Evolutionary conservation across 2,113 vertebrate species (phyloP), one percentile per base, ranked within the genome.

Genomic region (Copsychus sechellarum): DNA sequence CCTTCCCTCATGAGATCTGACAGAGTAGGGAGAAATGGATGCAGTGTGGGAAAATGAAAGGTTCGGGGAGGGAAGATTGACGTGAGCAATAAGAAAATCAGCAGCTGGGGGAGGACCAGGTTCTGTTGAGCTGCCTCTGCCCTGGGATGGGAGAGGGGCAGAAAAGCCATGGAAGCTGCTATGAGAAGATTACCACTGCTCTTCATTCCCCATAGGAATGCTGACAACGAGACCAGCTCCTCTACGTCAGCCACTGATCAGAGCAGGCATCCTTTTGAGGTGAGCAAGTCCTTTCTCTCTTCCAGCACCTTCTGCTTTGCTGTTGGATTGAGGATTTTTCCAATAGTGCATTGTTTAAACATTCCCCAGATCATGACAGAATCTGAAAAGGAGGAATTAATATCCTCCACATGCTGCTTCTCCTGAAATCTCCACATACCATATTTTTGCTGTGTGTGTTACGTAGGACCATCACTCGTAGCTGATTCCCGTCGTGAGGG

Each of bases 261-360:
- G 98, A 98, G 97, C 98, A 98, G 98, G 92, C 99, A 98, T 82
- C 98, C 98, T 10, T 98, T 99, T 38, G 98, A 99, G 98, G 99
- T 96, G 26, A 95, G 70, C 47, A 33, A 42, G 31, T 65, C 66
- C 48, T 58, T 31, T 38, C 24, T 33, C 53, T 33, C 61, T 64
- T 53, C 51, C n/a, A 43, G 6, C 12, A 7, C 38, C 31, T 64
- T 5, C 51, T 84, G 72, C 28, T 67, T 67, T 74, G 69, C 77
- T 9, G 3, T 23, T 25, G 33, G n/a, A 22, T 38, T 17, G 18
- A 31, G 12, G 42, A 2, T 70, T 86, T 91, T 67, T 84, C 70
- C n/a, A 4, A 22, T 42, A 50, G 6, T 4, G 6, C 6, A 0
- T 69, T 31, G 67, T 38, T 60, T 7, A 74, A 81, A 34, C 0